These are phyloP conservation scores for Tetragnatha versicolor DNA, from an alignment of 1,140 invertebrate species.

Conservation along the genomic window DNA sequence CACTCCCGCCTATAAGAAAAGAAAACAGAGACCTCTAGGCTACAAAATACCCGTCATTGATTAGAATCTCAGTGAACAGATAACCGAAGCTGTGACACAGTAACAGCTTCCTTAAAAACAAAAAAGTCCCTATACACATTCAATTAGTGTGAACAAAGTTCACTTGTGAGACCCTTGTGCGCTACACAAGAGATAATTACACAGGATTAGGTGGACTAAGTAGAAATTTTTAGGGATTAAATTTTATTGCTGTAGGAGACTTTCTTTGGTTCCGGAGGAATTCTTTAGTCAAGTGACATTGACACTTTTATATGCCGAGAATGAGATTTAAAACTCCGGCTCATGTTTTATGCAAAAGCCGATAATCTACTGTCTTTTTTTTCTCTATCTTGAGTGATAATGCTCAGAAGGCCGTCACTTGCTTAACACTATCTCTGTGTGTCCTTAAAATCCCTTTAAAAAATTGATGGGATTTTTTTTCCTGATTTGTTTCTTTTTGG, in stretches of 20 bases:
- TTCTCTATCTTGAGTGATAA: neutral
- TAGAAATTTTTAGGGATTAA: constrained; percentile 9
- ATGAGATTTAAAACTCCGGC: constrained; percentile 14
- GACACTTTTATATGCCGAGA: constrained; percentile 8
- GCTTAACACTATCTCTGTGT: neutral
- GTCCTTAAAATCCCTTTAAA: neutral
- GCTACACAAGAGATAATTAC: neutral
- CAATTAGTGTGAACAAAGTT: too few relatives aligned
- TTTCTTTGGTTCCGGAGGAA: neutral
- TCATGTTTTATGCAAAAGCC: constrained; percentile 11
- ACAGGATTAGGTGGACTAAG: constrained; percentile 9
- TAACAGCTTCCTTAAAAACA: too few relatives aligned
- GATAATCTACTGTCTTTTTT: neutral
- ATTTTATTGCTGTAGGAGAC: neutral
- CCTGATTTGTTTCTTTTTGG: neutral
- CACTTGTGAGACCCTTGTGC: too few relatives aligned
- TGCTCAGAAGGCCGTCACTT: neutral
- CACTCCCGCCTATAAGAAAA: too few relatives aligned
- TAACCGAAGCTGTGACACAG: too few relatives aligned
- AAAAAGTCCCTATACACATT: too few relatives aligned
- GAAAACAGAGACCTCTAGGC: too few relatives aligned
- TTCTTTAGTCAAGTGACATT: neutral
- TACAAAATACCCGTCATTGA: too few relatives aligned
- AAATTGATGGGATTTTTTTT: neutral
- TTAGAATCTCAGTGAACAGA: too few relatives aligned